Evolutionary conservation across 1,140 invertebrate genomes (phyloP).

Genomic region (Pseudoatta argentina): DNA sequence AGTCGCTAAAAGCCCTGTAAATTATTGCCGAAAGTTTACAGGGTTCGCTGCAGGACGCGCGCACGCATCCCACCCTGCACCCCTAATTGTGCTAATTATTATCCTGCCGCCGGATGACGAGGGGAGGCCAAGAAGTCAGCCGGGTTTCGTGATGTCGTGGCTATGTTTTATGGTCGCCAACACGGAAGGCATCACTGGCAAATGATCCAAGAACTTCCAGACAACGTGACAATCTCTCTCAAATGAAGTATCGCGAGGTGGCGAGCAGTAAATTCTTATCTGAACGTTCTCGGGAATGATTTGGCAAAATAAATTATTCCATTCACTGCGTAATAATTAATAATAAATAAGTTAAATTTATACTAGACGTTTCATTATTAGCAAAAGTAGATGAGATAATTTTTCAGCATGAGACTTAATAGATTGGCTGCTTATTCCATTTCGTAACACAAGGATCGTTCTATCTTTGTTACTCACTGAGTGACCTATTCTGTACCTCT

Average conservation of each 20-base stretch:
- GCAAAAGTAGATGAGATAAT: background rate
- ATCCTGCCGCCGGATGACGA: slow-evolving; percentile 66
- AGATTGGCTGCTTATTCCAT: too few relatives aligned
- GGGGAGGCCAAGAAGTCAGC: slow-evolving; percentile 43
- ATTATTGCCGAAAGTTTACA: slow-evolving; percentile 75
- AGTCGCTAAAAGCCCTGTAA: slow-evolving; percentile 72
- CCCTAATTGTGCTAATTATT: slow-evolving; percentile 78
- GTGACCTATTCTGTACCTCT: too few relatives aligned
- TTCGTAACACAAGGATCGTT: too few relatives aligned
- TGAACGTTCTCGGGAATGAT: background rate
- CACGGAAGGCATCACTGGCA: slow-evolving; percentile 50
- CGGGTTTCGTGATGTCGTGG: slow-evolving; percentile 64
- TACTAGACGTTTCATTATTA: background rate
- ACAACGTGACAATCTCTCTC: slow-evolving; percentile 57
- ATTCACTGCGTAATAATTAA: background rate
- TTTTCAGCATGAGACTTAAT: background rate
- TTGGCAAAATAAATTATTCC: background rate
- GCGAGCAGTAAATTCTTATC: background rate
- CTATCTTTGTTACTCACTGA: too few relatives aligned
- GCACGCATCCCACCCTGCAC: slow-evolving; percentile 45
- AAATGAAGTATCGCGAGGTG: slow-evolving; percentile 2
- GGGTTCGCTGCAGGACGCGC: slow-evolving; percentile 46
- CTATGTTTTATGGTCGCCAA: slow-evolving; percentile 66
- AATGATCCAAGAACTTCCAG: slow-evolving; percentile 22
- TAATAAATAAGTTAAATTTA: background rate